Percentiles rank a stretch among this genome's conserved stretches.
phyloP scores from a whole-genome alignment of 2,797 vertebrate species.

The Neosilurus hyrtlii region DNA sequence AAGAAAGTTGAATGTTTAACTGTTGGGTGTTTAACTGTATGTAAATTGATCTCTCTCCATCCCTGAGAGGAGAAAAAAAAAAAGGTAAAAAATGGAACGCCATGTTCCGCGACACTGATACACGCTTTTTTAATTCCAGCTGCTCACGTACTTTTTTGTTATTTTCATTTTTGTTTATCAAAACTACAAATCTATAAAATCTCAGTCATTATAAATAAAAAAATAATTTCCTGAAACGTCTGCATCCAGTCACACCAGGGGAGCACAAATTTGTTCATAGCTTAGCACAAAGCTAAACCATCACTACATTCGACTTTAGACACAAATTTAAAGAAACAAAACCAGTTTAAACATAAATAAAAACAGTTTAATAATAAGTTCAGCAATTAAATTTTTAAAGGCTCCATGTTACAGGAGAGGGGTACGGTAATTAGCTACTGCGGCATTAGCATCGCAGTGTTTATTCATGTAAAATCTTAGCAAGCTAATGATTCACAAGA shows the following conservation, averaged over 20 bases:
- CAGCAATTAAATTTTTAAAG: background rate
- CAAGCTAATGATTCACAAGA: background rate
- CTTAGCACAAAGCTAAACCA: background rate
- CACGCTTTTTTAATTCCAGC: too few species aligned
- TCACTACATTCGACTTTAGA: background rate
- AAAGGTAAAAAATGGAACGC: background rate
- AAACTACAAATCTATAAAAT: constrained; percentile 35
- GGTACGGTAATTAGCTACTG: background rate
- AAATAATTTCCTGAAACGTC: background rate
- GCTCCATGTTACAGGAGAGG: too few species aligned
- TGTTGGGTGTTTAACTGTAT: background rate
- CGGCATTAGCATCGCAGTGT: background rate
- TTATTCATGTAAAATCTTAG: background rate
- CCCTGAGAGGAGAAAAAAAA: too few species aligned
- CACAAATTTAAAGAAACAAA: background rate
- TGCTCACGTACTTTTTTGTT: background rate
- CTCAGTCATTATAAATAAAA: background rate
- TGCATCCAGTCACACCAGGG: background rate
- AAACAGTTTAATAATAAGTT: background rate
- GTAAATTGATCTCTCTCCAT: too few species aligned
- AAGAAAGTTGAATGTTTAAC: background rate
- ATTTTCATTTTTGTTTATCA: constrained; percentile 32
- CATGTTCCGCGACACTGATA: background rate
- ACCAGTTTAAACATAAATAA: background rate
- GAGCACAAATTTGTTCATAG: background rate